Evolutionary conservation across 2,797 vertebrate species (phyloP).

Genomic region (Enteromius thamalakanensis): DNA sequence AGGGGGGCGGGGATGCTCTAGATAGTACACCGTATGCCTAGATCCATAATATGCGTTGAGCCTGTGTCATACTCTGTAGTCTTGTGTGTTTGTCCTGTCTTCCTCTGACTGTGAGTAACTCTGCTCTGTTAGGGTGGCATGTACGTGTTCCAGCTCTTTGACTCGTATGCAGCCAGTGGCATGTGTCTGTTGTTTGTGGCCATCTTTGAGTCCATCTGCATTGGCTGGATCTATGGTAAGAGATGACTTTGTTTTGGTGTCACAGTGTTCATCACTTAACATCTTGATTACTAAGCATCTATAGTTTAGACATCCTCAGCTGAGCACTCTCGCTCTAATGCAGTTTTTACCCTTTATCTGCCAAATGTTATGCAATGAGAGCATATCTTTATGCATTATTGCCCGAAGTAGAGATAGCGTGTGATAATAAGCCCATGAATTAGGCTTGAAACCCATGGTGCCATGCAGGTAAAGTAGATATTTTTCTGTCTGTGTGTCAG

Average conservation of each 20-base stretch:
- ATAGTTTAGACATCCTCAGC: not conserved
- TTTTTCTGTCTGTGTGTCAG: not conserved
- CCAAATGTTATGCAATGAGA: not conserved
- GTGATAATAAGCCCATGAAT: not conserved
- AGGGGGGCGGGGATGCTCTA: not conserved
- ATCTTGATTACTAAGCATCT: slow-evolving; percentile 14
- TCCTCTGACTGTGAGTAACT: slow-evolving; percentile 12
- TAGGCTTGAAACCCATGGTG: not conserved
- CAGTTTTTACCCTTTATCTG: not conserved
- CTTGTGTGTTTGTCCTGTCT: not conserved
- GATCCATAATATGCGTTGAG: not conserved
- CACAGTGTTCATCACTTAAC: not conserved
- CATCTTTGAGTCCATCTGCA: slow-evolving; percentile 97
- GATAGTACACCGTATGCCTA: not conserved
- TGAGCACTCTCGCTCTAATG: not conserved
- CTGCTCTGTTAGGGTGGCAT: slow-evolving; percentile 87
- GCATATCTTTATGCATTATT: not conserved
- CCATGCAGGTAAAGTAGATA: not conserved
- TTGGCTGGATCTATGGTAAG: slow-evolving; percentile 98
- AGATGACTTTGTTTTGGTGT: not conserved
- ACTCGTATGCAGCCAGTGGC: slow-evolving; percentile 95
- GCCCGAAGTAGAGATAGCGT: no score
- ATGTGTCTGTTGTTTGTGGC: slow-evolving; percentile 99
- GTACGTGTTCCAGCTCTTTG: slow-evolving; percentile 98
- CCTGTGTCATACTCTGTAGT: not conserved